These are phyloP conservation scores for Cladorhizidae sp. DNA, from an alignment of 37 sponge, comb jelly and placozoan genomes.

Conservation along the genomic window DNA sequence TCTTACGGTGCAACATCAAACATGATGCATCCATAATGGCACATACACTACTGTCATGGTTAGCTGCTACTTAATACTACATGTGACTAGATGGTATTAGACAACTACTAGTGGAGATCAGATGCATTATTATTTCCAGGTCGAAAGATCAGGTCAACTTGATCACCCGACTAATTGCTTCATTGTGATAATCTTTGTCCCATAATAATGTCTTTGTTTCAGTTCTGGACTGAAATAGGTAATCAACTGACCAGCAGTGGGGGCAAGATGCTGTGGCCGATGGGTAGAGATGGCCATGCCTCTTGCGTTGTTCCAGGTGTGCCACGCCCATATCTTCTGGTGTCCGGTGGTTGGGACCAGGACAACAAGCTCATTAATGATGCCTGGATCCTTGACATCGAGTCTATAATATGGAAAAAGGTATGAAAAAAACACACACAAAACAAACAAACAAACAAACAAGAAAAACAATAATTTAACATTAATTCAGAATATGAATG, in stretches of 20 bases:
- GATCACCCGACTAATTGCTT: neutral
- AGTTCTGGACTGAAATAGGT: conserved; percentile 35
- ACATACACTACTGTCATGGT: too few species aligned
- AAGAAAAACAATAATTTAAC: too few species aligned
- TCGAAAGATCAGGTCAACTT: neutral
- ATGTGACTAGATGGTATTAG: too few species aligned
- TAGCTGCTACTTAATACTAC: too few species aligned
- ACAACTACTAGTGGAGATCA: too few species aligned
- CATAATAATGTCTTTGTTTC: neutral
- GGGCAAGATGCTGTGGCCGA: neutral
- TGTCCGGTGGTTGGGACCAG: conserved; percentile 42
- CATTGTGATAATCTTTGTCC: neutral
- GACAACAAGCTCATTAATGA: conserved; percentile 30
- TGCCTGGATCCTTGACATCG: conserved; percentile 50
- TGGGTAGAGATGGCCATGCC: conserved; percentile 59
- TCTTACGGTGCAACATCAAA: too few species aligned
- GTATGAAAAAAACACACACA: too few species aligned
- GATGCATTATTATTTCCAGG: neutral
- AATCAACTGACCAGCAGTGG: neutral
- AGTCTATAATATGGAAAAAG: conserved; percentile 45
- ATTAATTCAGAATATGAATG: too few species aligned
- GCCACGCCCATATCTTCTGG: conserved; percentile 33
- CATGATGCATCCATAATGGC: too few species aligned
- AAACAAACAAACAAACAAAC: too few species aligned
- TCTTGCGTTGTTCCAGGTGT: conserved; percentile 6